Evolutionary conservation across 2,113 vertebrate genomes (phyloP).

Genomic region (Zapus hudsonius): DNA sequence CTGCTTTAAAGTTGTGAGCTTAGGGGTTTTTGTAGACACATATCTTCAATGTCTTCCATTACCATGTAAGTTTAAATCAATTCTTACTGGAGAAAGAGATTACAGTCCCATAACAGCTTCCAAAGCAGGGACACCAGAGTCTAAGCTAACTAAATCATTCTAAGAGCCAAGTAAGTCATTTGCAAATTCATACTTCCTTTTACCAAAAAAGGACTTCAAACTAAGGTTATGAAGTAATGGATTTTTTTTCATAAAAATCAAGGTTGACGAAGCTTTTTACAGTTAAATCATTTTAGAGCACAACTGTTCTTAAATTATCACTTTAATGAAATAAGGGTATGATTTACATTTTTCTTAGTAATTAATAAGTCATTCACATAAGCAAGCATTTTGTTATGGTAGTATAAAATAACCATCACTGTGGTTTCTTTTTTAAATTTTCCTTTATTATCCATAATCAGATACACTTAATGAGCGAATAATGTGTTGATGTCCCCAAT

Average conservation of each 20-base stretch:
- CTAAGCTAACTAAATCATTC: background rate
- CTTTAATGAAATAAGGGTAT: background rate
- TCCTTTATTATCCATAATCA: no score
- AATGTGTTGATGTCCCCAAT: no score
- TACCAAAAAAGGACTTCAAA: background rate
- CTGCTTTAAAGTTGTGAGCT: no score
- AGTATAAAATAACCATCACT: background rate
- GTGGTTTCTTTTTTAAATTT: no score
- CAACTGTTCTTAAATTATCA: conserved; percentile 30
- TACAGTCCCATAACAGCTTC: background rate
- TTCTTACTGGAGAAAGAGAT: background rate
- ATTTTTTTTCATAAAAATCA: background rate
- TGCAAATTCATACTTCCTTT: background rate
- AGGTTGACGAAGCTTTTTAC: background rate
- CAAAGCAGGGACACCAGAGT: background rate
- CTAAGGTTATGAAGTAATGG: background rate
- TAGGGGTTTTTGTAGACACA: no score
- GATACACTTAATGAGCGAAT: no score
- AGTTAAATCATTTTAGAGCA: background rate
- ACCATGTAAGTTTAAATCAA: conserved; percentile 9
- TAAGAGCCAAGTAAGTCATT: background rate
- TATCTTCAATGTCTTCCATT: background rate
- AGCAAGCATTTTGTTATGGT: background rate
- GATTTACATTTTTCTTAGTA: background rate
- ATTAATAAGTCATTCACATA: conserved; percentile 4